A percentile compares a stretch with the other conserved stretches of the same genome.
Evolutionary conservation across 2,113 vertebrate species (phyloP).

Genomic region (Rhea pennata): DNA sequence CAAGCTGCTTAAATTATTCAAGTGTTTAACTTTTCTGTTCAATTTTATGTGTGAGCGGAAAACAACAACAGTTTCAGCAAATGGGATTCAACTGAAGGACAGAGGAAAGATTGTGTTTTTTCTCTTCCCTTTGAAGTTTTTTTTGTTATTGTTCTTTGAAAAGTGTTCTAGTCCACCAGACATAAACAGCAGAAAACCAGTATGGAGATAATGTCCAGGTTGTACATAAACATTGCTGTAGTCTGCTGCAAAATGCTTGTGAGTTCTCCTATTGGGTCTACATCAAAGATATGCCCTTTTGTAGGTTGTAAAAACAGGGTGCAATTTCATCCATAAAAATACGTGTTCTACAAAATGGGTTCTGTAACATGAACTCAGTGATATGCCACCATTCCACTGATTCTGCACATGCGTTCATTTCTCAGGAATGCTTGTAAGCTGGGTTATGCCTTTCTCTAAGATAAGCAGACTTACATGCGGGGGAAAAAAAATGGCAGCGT

Average conservation of each 20-base stretch:
- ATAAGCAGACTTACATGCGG: constrained; percentile 45
- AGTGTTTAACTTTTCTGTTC: constrained; percentile 4
- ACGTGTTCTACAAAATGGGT: constrained; percentile 46
- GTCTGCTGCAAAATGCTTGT: not conserved
- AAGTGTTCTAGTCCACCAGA: not conserved
- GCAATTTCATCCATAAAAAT: constrained; percentile 53
- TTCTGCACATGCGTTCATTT: constrained; percentile 68
- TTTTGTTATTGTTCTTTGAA: constrained; percentile 5
- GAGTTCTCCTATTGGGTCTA: not conserved
- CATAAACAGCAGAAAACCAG: constrained; percentile 5
- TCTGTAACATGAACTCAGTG: constrained; percentile 66
- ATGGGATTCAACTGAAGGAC: not conserved
- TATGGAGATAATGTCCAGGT: not conserved
- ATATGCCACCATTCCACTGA: constrained; percentile 64
- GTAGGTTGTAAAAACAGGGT: constrained; percentile 37
- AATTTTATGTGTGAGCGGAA: constrained; percentile 29
- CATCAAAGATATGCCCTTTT: constrained; percentile 36
- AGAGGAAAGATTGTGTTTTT: constrained; percentile 13
- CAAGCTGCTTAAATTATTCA: not conserved
- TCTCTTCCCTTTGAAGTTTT: constrained; percentile 7
- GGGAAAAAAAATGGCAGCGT: not conserved
- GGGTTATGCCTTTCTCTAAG: constrained; percentile 49
- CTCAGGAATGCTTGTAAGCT: constrained; percentile 68
- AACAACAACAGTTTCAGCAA: not conserved
- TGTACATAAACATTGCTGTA: not conserved